These are phyloP conservation scores for Pterostichus niger DNA, from an alignment of 2,888 invertebrate genomes.

Conservation along the genomic window DNA sequence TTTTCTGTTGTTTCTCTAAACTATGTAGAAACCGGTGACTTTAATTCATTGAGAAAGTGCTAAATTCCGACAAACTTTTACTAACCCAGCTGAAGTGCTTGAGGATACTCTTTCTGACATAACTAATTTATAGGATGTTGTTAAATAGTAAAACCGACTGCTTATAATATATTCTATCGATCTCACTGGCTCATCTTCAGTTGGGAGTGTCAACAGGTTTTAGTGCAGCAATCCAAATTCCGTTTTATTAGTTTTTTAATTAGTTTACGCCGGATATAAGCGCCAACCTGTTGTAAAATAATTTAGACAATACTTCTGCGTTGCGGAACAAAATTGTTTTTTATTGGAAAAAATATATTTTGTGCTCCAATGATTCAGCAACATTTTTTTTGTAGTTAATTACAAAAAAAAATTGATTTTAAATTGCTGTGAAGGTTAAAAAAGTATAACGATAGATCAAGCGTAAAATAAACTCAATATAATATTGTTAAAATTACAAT, in stretches of 20 bases:
- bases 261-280: conserved; percentile 16
- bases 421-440: conserved; percentile 42
- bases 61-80: conserved; percentile 37
- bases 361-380: conserved; percentile 61
- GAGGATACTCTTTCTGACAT: conserved; percentile 1
- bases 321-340: conserved; percentile 32
- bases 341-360: conserved; percentile 59
- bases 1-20: no score
- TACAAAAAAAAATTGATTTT: not conserved
- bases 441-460: conserved; percentile 12
- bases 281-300: conserved; percentile 49
- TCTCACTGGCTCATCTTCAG: conserved; percentile 47
- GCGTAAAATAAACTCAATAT: not conserved
- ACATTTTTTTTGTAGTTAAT: not conserved
- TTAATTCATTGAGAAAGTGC: conserved; percentile 49
- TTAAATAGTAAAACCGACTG: conserved; percentile 7
- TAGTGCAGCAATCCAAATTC: conserved; percentile 51
- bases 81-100: not conserved
- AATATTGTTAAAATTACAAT: no score
- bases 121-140: conserved; percentile 19
- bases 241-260: conserved; percentile 63
- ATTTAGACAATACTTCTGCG: conserved; percentile 39
- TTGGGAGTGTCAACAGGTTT: conserved; percentile 61
- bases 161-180: conserved; percentile 25
- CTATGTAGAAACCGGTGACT: not conserved